Evolutionary conservation across 1,140 invertebrate species (phyloP), one percentile per base, ranked within the genome.

Genomic region (Lutraria rhynchaena): DNA sequence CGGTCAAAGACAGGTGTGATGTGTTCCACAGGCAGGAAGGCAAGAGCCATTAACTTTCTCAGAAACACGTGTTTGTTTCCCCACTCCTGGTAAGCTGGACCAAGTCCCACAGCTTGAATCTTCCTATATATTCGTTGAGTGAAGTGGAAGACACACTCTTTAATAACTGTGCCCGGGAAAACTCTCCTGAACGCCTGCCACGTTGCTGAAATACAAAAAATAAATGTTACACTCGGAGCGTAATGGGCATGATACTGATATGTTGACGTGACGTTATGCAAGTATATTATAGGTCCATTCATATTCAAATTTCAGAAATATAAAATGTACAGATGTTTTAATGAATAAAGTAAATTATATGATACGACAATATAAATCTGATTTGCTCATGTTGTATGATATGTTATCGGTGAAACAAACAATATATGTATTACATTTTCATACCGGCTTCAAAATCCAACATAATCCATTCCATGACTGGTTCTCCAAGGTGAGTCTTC

Each of bases 101-200:
- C 24, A 33, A n/a, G 51, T 53, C 51, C 19, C 51, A 53, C 70
- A n/a, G n/a, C 24, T 44, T 74, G 2, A 24, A 58, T 57, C 17
- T 35, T 74, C 41, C 31, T 58, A 22, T 74, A 74, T 3, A 74
- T 58, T 22, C 53, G 1, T 29, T 74, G 70, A 1, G 53, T 37
- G 53, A 29, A 60, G 33, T 74, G 53, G 22, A 74, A 74, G 11
- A 74, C 70, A 60, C 70, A 74, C n/a, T 53, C 55, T 7, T 41
- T 35, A 1, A 74, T 11, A 4, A 58, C 44, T 1, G n/a, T n/a
- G 1, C 31, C 24, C 13, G 58, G 58, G 58, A 61, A 61, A 7
- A 58, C 53, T 44, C 51, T 53, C 17, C 70, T 24, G 51, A 74
- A n/a, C 1, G 70, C 70, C n/a, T 74, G 70, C 70, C 70, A 60